A percentile compares a stretch with the other conserved stretches of the same genome.
phyloP scores from a whole-genome alignment of 2,113 vertebrate genomes.

The Chiloscyllium plagiosum region DNA sequence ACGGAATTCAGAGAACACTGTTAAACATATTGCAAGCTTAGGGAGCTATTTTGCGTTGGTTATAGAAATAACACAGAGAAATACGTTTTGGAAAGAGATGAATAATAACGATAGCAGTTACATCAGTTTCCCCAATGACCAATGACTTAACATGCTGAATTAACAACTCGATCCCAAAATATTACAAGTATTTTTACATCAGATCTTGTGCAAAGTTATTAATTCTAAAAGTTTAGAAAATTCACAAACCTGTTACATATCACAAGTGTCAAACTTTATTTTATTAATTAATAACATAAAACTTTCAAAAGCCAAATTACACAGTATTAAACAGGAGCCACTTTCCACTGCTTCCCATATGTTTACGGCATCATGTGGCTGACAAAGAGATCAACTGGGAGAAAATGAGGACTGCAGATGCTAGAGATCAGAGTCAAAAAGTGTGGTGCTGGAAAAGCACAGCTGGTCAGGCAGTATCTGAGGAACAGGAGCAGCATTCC shows the following conservation, averaged over 20 bases:
- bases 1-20: neutral
- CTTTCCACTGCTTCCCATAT: neutral
- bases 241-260: neutral
- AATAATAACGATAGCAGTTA: neutral
- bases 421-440: too few relatives aligned
- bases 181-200: neutral
- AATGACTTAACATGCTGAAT: neutral
- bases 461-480: too few relatives aligned
- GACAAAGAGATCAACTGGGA: neutral
- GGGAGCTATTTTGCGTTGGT: neutral
- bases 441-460: too few relatives aligned
- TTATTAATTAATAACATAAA: neutral
- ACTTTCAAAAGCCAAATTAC: neutral
- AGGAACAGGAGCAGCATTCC: too few relatives aligned
- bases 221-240: neutral
- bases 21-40: neutral
- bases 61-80: neutral
- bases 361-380: neutral
- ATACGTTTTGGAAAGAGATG: neutral
- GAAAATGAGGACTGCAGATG: too few relatives aligned
- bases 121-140: neutral
- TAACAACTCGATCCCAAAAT: neutral
- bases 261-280: neutral
- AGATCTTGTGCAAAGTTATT: neutral
- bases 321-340: neutral